Conservation (phyloP, 2,888 invertebrate genomes). For the Drosophila percnosoma region DNA sequence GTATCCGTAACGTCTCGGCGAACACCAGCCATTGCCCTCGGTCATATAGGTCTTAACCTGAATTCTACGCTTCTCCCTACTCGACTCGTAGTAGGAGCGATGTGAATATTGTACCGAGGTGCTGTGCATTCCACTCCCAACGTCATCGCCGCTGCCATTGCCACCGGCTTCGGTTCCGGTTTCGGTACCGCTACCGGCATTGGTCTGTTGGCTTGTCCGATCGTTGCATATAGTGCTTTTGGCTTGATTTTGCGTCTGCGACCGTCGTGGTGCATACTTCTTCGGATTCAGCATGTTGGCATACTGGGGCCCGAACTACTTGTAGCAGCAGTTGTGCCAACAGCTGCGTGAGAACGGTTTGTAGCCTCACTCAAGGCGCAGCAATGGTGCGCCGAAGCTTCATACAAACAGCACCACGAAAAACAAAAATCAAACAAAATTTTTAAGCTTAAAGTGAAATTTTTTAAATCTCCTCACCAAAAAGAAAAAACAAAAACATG, state of each 20-base stretch:
- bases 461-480: too few species aligned
- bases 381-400: too few species aligned
- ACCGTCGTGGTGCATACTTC: constrained; percentile 88
- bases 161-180: constrained; percentile 65
- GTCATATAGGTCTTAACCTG: too few species aligned
- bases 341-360: constrained; percentile 99
- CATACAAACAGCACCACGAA: too few species aligned
- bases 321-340: constrained; percentile 96
- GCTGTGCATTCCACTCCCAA: constrained; percentile 67
- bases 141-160: constrained; percentile 62
- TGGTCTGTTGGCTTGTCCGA: constrained; percentile 85
- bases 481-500: too few species aligned
- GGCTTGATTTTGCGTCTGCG: constrained; percentile 85
- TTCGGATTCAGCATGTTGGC: constrained; percentile 91
- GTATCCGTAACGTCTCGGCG: constrained; percentile 94
- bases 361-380: constrained; percentile 98
- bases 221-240: constrained; percentile 85
- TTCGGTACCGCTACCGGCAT: constrained; percentile 78
- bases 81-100: constrained; percentile 83
- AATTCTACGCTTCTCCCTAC: too few species aligned
- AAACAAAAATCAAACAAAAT: too few species aligned
- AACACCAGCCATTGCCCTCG: too few species aligned
- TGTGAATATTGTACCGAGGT: constrained; percentile 85
- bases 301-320: constrained; percentile 98
- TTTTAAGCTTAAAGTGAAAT: too few species aligned